Evolutionary conservation across 2,888 invertebrate genomes (phyloP), one percentile per base, ranked within the genome.

Genomic region (Tryphoninae sp.): DNA sequence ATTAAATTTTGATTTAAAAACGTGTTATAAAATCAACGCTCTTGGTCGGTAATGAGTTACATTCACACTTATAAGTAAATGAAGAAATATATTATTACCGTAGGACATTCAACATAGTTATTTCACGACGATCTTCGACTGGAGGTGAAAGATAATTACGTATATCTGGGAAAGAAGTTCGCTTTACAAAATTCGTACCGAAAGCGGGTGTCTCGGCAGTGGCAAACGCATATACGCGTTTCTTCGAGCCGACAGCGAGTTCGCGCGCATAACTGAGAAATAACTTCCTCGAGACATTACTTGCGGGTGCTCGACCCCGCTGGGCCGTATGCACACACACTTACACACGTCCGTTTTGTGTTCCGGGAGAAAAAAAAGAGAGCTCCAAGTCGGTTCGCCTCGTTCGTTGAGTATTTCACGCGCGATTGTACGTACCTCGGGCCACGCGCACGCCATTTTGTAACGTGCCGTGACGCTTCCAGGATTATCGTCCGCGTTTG

Each of bases 391-490:
- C 67, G 49, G 45, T 59, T 58, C 58, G 61, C 72, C 67, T 19
- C 53, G 69, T 64, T 74, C 78, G 74, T 78, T 69, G 78, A 81
- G 59, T 78, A 69, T 78, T 81, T 78, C 81, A 69, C 68, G 78
- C 73, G 65, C 78, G 64, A 78, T 81, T 81, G 78, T 81, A 55
- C 74, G 64, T 16, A 55, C 33, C 42, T 40, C 26, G 13, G 3
- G 8, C 16, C 23, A 64, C 23, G 73, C 51, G 42, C 62, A 49
- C 40, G 13, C 6, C 33, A 33, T 64, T 8, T 71, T 74, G 55
- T 64, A 16, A 26, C 16, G 23, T 23, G 16, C 13, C 42, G 16
- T 26, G 69, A 19, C 42, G 45, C 26, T 68, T 22, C 19, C 55
- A 13, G 13, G 45, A 45, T 45, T 45, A 26, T 26, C 26, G 26